Evolutionary conservation across 92 coral and sea anemone species (phyloP).

Genomic region (Parazoanthus darwini): DNA sequence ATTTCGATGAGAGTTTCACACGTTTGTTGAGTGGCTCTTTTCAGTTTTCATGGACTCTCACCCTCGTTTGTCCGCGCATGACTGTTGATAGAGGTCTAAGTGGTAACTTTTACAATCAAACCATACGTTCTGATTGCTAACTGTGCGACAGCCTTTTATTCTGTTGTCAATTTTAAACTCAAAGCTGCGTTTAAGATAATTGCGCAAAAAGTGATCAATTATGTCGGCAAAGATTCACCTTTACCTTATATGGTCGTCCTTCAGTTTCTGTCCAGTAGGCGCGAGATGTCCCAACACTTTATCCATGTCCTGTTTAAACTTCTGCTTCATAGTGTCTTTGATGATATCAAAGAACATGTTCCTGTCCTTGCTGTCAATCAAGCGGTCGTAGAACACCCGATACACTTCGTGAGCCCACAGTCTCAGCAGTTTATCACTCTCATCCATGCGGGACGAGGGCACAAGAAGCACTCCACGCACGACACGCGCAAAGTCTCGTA

Average conservation of each 20-base stretch:
- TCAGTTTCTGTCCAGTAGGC: conserved; percentile 90
- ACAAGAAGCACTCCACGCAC: conserved; percentile 96
- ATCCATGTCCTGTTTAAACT: conserved; percentile 92
- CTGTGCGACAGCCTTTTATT: too few species aligned
- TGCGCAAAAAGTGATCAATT: too few species aligned
- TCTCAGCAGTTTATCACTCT: conserved; percentile 95
- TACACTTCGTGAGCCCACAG: conserved; percentile 98
- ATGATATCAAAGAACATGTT: conserved; percentile 94
- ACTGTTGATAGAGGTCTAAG: too few species aligned
- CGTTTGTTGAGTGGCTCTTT: too few species aligned
- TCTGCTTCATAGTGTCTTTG: conserved; percentile 89
- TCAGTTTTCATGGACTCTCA: too few species aligned
- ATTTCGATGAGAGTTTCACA: too few species aligned
- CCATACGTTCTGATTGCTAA: too few species aligned
- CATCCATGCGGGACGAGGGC: conserved; percentile 89
- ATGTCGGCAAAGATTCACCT: neutral
- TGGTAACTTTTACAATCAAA: too few species aligned
- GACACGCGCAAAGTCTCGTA: conserved; percentile 99
- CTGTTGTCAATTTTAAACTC: too few species aligned
- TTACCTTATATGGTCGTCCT: conserved; percentile 92
- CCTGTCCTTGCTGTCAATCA: conserved; percentile 88
- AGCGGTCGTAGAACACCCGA: conserved; percentile 96
- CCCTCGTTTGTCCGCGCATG: too few species aligned
- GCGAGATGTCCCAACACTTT: conserved; percentile 81
- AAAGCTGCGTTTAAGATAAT: too few species aligned